Percentiles rank a stretch among this genome's conserved stretches.
Conservation (phyloP, 2,113 vertebrate species). For the Ciconia stormi region DNA sequence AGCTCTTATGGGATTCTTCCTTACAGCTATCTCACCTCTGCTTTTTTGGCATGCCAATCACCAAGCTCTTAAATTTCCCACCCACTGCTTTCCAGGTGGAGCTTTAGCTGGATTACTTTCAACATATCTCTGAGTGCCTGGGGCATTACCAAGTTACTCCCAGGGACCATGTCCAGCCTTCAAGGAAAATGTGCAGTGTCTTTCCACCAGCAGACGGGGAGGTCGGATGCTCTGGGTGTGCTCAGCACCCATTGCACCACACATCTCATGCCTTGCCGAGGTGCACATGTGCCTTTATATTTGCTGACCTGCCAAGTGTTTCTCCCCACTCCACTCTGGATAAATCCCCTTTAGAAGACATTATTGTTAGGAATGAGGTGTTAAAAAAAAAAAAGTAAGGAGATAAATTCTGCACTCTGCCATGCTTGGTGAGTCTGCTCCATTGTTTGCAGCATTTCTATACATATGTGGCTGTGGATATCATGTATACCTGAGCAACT, state of each 20-base stretch:
- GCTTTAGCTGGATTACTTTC: constrained; percentile 43
- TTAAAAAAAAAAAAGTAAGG: not conserved
- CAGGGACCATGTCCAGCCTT: not conserved
- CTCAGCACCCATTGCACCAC: not conserved
- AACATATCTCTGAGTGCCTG: not conserved
- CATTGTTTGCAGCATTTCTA: not conserved
- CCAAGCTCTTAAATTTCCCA: not conserved
- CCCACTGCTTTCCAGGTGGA: not conserved
- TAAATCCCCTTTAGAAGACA: not conserved
- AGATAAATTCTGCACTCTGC: not conserved
- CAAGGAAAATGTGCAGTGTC: not conserved
- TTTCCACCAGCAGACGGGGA: not conserved
- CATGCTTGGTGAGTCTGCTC: not conserved
- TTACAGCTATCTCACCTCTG: not conserved
- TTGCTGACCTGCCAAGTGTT: not conserved
- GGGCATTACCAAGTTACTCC: not conserved
- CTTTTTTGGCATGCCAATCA: not conserved
- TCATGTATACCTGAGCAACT: not conserved
- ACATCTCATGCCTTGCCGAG: not conserved
- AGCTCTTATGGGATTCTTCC: not conserved
- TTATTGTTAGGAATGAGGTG: not conserved
- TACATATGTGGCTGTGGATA: not conserved
- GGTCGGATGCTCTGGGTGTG: not conserved
- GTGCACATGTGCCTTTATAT: not conserved
- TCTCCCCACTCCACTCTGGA: not conserved